A percentile compares a stretch with the other conserved stretches of the same genome.
Conservation (phyloP, 2,888 invertebrate species). For the Agrochola litura region DNA sequence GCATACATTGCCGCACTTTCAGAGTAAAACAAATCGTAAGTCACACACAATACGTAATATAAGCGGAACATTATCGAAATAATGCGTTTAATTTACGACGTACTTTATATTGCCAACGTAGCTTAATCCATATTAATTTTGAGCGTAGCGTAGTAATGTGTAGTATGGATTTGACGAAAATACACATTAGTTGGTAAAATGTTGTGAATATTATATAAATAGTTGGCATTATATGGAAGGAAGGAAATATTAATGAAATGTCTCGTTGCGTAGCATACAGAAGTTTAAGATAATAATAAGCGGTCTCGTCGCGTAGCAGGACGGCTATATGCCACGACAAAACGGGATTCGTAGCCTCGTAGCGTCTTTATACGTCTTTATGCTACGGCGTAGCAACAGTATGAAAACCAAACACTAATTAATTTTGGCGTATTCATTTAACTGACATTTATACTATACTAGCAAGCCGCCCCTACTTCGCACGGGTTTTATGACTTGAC, state of each 20-base stretch:
- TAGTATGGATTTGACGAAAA: constrained; percentile 60
- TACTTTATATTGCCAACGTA: constrained; percentile 70
- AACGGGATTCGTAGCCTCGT: constrained; percentile 23
- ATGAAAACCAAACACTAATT: background rate
- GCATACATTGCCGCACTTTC: constrained; percentile 52
- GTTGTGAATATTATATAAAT: constrained; percentile 6
- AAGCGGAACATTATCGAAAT: constrained; percentile 71
- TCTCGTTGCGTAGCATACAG: too few relatives aligned
- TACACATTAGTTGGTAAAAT: constrained; percentile 36
- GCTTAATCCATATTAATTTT: constrained; percentile 76
- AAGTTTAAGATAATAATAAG: constrained; percentile 24
- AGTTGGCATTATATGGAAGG: background rate
- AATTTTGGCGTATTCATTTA: constrained; percentile 1
- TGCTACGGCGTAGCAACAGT: constrained; percentile 33
- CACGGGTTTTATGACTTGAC: too few relatives aligned
- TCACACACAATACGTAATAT: constrained; percentile 65
- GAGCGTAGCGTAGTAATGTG: constrained; percentile 41
- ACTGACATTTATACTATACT: background rate
- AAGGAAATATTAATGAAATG: too few relatives aligned
- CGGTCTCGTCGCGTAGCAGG: constrained; percentile 25
- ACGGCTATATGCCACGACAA: constrained; percentile 1
- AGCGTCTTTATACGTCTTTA: constrained; percentile 5
- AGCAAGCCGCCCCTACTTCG: too few relatives aligned
- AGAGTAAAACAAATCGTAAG: constrained; percentile 54
- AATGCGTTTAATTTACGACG: constrained; percentile 77